Evolutionary conservation across 2,113 vertebrate genomes (phyloP).

Genomic region (Clarias magur): DNA sequence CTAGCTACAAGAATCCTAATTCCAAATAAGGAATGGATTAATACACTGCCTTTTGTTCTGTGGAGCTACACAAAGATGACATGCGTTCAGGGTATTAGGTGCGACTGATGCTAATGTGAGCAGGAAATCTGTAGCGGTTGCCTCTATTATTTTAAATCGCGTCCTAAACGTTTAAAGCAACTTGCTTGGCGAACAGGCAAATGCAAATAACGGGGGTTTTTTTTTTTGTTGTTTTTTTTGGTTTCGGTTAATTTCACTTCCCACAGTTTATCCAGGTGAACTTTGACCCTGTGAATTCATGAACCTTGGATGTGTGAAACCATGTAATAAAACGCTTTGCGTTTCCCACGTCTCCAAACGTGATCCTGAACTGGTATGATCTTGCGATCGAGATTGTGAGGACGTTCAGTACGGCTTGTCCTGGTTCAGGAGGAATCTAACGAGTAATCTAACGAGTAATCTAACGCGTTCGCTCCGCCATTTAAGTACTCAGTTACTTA

Average conservation of each 20-base stretch:
- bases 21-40: constrained; percentile 19
- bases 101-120: constrained; percentile 4
- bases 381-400: too few relatives aligned
- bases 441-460: too few relatives aligned
- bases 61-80: background rate
- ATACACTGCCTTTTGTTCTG: background rate
- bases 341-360: too few relatives aligned
- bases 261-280: background rate
- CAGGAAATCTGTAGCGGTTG: background rate
- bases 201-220: too few relatives aligned
- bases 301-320: background rate
- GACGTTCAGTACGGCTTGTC: too few relatives aligned
- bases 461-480: too few relatives aligned
- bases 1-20: constrained; percentile 7
- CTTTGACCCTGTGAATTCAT: background rate
- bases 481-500: too few relatives aligned
- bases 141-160: background rate
- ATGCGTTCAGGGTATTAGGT: background rate
- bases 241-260: background rate
- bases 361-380: too few relatives aligned
- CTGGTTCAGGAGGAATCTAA: too few relatives aligned
- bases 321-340: background rate
- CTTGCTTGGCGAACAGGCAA: too few relatives aligned
- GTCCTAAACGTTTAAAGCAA: background rate
- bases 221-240: too few relatives aligned